These are phyloP conservation scores for Myiotriccus ornatus DNA, from an alignment of 2,797 vertebrate species.

Conservation along the genomic window DNA sequence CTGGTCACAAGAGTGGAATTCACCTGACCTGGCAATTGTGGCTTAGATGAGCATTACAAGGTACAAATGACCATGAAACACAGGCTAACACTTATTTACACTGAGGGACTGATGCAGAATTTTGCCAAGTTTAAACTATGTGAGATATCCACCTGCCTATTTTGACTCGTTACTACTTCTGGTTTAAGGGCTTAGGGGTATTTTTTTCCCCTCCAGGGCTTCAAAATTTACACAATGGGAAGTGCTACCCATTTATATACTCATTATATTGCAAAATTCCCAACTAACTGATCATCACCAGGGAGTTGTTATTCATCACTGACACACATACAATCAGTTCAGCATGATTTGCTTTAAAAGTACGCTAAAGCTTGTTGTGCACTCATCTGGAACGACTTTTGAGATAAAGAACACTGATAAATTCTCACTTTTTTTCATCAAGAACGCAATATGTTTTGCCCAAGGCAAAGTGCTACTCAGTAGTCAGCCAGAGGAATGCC, in stretches of 20 bases:
- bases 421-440: not conserved
- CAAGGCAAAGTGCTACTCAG: not conserved
- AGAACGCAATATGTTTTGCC: not conserved
- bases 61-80: not conserved
- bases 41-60: not conserved
- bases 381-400: not conserved
- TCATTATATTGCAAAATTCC: not conserved
- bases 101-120: not conserved
- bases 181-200: not conserved
- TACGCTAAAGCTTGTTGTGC: not conserved
- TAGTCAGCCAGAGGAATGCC: not conserved
- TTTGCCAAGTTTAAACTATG: not conserved
- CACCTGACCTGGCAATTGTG: not conserved
- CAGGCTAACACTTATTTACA: not conserved
- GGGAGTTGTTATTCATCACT: not conserved
- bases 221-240: not conserved
- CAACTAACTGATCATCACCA: not conserved
- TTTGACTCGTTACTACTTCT: not conserved
- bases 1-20: not conserved
- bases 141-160: not conserved
- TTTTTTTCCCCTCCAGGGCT: not conserved
- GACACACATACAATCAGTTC: not conserved
- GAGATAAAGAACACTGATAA: not conserved
- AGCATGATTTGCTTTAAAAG: not conserved
- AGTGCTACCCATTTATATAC: not conserved